A percentile compares a stretch with the other conserved stretches of the same genome.
These are phyloP conservation scores for Chrysopilus asiliformis DNA, from an alignment of 2,888 invertebrate species.

Conservation along the genomic window DNA sequence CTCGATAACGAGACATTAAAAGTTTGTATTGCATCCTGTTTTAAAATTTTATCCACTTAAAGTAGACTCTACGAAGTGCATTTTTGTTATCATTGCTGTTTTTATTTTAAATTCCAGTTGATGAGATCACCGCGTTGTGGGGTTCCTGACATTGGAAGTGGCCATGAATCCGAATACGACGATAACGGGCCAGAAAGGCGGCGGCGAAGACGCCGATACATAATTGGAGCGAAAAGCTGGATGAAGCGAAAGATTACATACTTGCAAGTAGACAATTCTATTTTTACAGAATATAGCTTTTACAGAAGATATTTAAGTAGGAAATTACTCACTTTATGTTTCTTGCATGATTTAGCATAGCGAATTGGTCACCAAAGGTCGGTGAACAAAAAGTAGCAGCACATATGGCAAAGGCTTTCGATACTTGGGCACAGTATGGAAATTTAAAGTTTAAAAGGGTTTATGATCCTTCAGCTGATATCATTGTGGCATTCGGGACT, in stretches of 20 bases:
- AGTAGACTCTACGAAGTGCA: no score
- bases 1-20: conserved; percentile 49
- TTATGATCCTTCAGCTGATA: conserved; percentile 49
- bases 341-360: conserved; percentile 39
- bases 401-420: conserved; percentile 47
- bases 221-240: conserved; percentile 51
- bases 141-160: conserved; percentile 47
- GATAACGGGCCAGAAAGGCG: conserved; percentile 24
- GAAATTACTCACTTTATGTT: no score
- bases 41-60: neutral
- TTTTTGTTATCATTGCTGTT: neutral
- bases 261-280: no score
- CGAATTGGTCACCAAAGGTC: conserved; percentile 53
- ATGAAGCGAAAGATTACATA: conserved; percentile 51
- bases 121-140: conserved; percentile 56
- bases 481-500: conserved; percentile 56
- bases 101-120: conserved; percentile 38
- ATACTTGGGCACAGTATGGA: conserved; percentile 55
- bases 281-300: no score
- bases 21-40: conserved; percentile 33
- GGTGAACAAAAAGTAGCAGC: conserved; percentile 40
- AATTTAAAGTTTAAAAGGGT: conserved; percentile 43
- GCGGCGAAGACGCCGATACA: conserved; percentile 43
- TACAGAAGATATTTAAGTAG: no score
- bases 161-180: no score